Evolutionary conservation across 2,797 vertebrate genomes (phyloP).

Genomic region (Gallinago nigripennis): DNA sequence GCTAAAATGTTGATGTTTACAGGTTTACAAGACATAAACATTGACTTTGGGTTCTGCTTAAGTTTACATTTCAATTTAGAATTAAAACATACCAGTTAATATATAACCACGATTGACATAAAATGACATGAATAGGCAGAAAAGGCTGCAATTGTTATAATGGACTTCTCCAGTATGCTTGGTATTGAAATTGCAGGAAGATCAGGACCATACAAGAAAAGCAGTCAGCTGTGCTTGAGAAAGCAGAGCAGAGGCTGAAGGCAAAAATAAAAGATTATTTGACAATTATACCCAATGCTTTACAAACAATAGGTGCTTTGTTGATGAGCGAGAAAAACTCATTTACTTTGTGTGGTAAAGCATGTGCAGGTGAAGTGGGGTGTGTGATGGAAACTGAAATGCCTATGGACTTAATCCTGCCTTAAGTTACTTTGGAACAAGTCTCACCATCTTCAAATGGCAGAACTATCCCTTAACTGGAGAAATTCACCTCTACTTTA

Average conservation of each 20-base stretch:
- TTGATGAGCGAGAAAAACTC: neutral
- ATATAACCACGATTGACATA: neutral
- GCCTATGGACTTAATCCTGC: neutral
- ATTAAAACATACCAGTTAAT: neutral
- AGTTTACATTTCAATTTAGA: constrained; percentile 25
- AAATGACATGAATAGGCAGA: neutral
- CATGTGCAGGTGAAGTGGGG: neutral
- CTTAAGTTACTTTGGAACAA: neutral
- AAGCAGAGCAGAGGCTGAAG: neutral
- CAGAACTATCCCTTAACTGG: neutral
- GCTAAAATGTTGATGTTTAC: constrained; percentile 58
- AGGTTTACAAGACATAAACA: constrained; percentile 26
- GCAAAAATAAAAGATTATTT: neutral
- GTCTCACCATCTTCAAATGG: neutral
- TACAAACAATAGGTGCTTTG: constrained; percentile 13
- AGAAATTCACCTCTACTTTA: neutral
- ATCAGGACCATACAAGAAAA: neutral
- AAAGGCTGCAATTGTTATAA: neutral
- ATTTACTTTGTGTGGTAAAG: neutral
- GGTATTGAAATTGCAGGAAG: neutral
- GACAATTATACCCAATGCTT: neutral
- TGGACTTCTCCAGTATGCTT: neutral
- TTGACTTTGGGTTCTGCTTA: constrained; percentile 53
- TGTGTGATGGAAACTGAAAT: constrained; percentile 13
- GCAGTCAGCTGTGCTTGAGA: neutral